These are phyloP conservation scores for Actinostola sp. DNA, from an alignment of 92 coral and sea anemone species.

Conservation along the genomic window DNA sequence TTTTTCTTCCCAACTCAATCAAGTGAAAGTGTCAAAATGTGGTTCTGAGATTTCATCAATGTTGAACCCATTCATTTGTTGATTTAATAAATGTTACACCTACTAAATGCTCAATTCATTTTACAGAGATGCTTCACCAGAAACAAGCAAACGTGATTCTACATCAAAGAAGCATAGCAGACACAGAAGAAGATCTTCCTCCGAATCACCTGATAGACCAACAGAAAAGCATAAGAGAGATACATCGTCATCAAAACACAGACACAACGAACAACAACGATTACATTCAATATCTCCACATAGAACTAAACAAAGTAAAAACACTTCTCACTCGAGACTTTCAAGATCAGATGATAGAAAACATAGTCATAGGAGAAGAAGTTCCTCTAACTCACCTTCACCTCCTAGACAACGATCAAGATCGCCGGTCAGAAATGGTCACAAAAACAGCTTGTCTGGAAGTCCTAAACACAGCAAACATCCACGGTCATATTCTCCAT, in stretches of 20 bases:
- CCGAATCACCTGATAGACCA: constrained; percentile 46
- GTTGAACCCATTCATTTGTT: too few species aligned
- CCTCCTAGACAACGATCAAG: constrained; percentile 24
- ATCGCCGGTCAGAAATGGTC: constrained; percentile 46
- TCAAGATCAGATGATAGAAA: not conserved
- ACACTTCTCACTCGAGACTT: not conserved
- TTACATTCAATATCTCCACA: constrained; percentile 18
- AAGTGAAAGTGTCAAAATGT: too few species aligned
- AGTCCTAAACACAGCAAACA: constrained; percentile 5
- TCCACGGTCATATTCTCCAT: constrained; percentile 32
- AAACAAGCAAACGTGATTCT: constrained; percentile 22
- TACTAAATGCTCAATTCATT: not conserved
- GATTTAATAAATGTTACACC: too few species aligned
- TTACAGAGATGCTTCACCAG: constrained; percentile 21
- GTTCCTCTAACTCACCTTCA: constrained; percentile 13
- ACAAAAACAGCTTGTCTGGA: not conserved
- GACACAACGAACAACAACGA: constrained; percentile 4
- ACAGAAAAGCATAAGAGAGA: too few species aligned
- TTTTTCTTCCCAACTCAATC: too few species aligned
- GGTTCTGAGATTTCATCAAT: too few species aligned
- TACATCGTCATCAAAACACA: not conserved
- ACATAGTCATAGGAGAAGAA: not conserved
- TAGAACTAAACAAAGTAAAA: constrained; percentile 1
- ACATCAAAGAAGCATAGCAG: constrained; percentile 22
- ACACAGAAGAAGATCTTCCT: constrained; percentile 32